Evolutionary conservation across 1,140 invertebrate genomes (phyloP), one percentile per base, ranked within the genome.

Genomic region (Drosophila nannoptera): DNA sequence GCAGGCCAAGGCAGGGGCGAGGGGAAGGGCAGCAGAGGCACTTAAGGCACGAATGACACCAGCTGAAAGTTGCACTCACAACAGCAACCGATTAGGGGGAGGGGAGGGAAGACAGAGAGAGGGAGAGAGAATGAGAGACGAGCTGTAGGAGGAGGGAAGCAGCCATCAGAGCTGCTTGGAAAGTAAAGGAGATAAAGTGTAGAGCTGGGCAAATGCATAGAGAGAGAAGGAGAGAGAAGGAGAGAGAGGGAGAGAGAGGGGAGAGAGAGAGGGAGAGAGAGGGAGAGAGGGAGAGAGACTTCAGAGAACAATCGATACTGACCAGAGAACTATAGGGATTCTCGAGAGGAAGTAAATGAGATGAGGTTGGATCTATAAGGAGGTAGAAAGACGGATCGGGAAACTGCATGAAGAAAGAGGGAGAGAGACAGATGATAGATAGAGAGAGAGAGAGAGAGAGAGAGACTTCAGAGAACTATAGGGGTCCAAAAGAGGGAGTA

Each of bases 21-120:
- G 22, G 22, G 22, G 22, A 22, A 22, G 22, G 22, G 22, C 82
- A 69, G 70, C 14, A 58, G 63, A 69, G 77, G 75, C 67, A 86
- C 74, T 82, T 87, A 64, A 67, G 46, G 33, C 46, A n/a, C 16
- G 40, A 66, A 54, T 66, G 54, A 66, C 48, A 66, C 58, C 33
- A 54, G 52, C 67, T 58, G 60, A 55, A 69, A 55, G 36, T 9
- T 36, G 14, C 43, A 45, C 22, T 45, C 7, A 16, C 40, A 43
- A 43, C 4, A 22, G 22, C 22, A 45, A 4, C n/a, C 12, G 48
- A 35, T 14, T 14, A 14, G 6, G 38, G 4, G 11, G 35, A 35
- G 12, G 38, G 1, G 1, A 12, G 38, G 4, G 2, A n/a, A n/a
- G 35, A 0, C 5, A 43, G n/a, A 16, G 2, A 4, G n/a, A 12